Percentiles rank a stretch among this genome's conserved stretches.
Conservation (phyloP, 2,888 invertebrate species). For the Unio pictorum region DNA sequence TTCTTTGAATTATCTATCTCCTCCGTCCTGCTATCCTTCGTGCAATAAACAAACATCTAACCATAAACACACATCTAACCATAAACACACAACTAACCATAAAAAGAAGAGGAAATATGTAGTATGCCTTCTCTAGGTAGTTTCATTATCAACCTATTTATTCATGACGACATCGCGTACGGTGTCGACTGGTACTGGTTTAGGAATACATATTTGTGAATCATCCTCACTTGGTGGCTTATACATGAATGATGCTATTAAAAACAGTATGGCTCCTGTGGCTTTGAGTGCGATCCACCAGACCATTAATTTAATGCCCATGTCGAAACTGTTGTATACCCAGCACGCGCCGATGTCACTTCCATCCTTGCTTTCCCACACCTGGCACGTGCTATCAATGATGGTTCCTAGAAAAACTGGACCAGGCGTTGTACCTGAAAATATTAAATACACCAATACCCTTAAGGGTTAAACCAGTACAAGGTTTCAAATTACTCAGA, state of each 20-base stretch:
- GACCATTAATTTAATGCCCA: constrained; percentile 70
- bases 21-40: no score
- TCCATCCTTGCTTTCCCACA: constrained; percentile 80
- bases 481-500: no score
- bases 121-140: no score
- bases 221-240: constrained; percentile 26
- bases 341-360: constrained; percentile 78
- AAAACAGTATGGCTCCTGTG: constrained; percentile 70
- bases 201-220: not conserved
- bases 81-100: no score
- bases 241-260: constrained; percentile 79
- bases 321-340: constrained; percentile 78
- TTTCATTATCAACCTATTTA: no score
- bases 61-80: no score
- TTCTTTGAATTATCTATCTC: no score
- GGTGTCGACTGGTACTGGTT: no score
- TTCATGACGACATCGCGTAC: no score
- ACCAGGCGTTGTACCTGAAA: constrained; percentile 75
- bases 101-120: no score
- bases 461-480: no score
- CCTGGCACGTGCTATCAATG: constrained; percentile 80
- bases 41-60: no score
- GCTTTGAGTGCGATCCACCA: constrained; percentile 44
- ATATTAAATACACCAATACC: not conserved
- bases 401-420: constrained; percentile 82